Base-by-base conservation (phyloP, 1,140 invertebrate genomes). In the Penaeus japonicus region DNA sequence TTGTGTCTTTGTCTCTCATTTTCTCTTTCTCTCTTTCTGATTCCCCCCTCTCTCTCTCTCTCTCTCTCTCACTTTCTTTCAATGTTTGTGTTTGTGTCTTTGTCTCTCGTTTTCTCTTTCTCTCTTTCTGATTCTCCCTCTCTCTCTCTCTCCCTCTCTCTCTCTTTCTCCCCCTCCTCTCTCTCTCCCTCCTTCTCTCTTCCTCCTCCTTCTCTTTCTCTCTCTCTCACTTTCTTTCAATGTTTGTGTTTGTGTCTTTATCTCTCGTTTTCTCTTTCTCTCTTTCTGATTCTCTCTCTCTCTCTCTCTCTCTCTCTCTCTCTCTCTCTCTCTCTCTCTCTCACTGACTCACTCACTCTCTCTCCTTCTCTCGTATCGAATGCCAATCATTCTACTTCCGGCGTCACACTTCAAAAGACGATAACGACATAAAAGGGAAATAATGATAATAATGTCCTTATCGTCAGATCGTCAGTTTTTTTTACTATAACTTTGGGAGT, bases 281-380 rank as follows among this genome's bases (percentile, higher is more conserved):
- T 77, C 77, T 79, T n/a, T 53, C 77, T 79, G 32, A 39, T 32
- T 53, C 77, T 79, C 77, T 79, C n/a, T 24, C n/a, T 55, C 53
- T 57, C 79, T 81, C 54, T 81, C 79, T 81, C 54, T 81, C 79
- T 83, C 80, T 65, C 80, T 65, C 80, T 83, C 80, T 83, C 54
- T 65, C 54, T 82, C 54, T 59, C 54, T 82, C 54, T 82, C 80
- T 82, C 54, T 57, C 80, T 82, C 55, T 81, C 79, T 10, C 39
- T 81, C 55, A 59, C 24, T 82, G 3, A 7, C 27, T 82, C 80
- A 59, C 80, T 82, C 55, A 32, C 80, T 80, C 18, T 18, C 77
- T 17, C 22, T 53, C 18, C 20, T 20, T 80, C 15, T 30, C 39
- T 54, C 78, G 4, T n/a, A n/a, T n/a, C n/a, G n/a, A n/a, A n/a